Evolutionary conservation across 2,888 invertebrate species (phyloP), one percentile per base, ranked within the genome.

Genomic region (Dryadula phaetusa): DNA sequence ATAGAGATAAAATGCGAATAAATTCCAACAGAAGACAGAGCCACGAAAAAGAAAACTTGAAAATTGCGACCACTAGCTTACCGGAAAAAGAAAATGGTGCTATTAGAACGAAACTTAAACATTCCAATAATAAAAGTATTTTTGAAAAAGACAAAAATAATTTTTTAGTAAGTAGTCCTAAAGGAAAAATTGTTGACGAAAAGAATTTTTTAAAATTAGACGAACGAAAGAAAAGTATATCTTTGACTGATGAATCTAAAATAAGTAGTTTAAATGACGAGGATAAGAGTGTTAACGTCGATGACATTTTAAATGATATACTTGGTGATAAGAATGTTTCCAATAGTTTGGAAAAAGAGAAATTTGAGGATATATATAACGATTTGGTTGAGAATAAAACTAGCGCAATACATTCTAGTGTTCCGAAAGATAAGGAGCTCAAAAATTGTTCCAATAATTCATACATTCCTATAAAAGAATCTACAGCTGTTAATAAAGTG

Each of bases 21-120:
- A 71, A 71, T 66, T 67, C 79, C 42, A 85, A 75, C 70, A 84
- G 81, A 82, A 83, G 81, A 79, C 86, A 83, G 69, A 88, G 81
- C 73, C 78, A 85, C 71, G 91, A 90, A 71, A 90, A 89, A 71
- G 92, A 91, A 77, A 90, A 87, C 76, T 75, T 82, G 2, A 91
- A 88, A 79, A 81, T 75, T 73, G 69, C 78, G 67, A 79, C 82
- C 58, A 80, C 82, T 67, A 79, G 82, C 76, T 78, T 78, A 70
- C 67, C 79, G 75, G 85, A 84, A 67, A 90, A 84, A 82, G 90
- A 92, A 74, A 87, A 83, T 90, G 92, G 92, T 92, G 92, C 92
- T 92, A 90, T 84, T 86, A 92, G 84, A 86, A 83, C 86, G 82
- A 92, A 92, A 91, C 77, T 85, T 80, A 91, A 90, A 90, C 92